A percentile compares a stretch with the other conserved stretches of the same genome.
Evolutionary conservation across 2,797 vertebrate species (phyloP).

Genomic region (Enteromius anoplus): DNA sequence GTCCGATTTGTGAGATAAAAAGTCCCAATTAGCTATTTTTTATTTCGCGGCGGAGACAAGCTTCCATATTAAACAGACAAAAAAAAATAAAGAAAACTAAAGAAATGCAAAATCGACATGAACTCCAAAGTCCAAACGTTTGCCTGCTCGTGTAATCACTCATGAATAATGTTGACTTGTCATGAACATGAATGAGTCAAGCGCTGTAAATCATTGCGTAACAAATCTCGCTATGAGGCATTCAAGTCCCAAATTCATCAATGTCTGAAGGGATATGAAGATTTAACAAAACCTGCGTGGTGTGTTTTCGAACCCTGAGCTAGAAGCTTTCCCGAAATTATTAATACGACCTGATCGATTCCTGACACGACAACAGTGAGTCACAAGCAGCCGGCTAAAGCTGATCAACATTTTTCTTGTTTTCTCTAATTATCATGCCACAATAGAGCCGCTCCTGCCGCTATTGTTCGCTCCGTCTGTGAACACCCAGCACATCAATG

Average conservation of each 20-base stretch:
- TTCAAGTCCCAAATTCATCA: neutral
- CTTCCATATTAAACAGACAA: no score
- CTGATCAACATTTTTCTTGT: neutral
- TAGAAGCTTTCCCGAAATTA: neutral
- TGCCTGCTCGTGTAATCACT: neutral
- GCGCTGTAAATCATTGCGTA: neutral
- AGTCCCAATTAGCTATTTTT: no score
- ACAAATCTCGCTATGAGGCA: neutral
- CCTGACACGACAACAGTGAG: neutral
- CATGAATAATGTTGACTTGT: neutral
- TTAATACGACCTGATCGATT: neutral
- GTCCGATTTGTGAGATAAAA: no score
- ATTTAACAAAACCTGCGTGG: neutral
- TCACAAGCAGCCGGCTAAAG: neutral
- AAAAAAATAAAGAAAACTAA: no score
- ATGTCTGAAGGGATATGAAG: neutral
- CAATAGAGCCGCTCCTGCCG: constrained; percentile 32
- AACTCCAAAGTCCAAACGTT: neutral
- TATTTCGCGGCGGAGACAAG: no score
- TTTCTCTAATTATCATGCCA: neutral
- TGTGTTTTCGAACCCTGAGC: neutral
- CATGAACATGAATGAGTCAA: neutral
- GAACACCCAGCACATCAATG: constrained; percentile 23
- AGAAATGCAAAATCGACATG: neutral
- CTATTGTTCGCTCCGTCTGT: neutral